Percentiles rank a stretch among this genome's conserved stretches.
Conservation (phyloP, 2,113 vertebrate species). For the Brienomyrus brachyistius region DNA sequence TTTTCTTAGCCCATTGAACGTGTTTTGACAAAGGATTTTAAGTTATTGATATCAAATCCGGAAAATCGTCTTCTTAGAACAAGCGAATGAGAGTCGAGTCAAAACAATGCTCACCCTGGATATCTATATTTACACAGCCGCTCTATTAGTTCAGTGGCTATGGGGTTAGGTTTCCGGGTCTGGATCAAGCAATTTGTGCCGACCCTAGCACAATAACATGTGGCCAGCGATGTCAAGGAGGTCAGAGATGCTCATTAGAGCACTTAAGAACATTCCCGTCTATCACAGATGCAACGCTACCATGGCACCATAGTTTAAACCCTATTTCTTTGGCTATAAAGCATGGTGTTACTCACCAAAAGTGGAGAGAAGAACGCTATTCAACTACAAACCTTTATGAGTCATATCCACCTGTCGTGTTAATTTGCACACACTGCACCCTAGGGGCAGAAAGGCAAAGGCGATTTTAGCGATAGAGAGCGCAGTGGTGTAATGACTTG, state of each 20-base stretch:
- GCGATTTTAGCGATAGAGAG: neutral
- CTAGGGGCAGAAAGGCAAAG: conserved; percentile 11
- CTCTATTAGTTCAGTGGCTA: conserved; percentile 45
- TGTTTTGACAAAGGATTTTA: neutral
- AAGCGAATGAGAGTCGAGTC: neutral
- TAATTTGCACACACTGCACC: conserved; percentile 21
- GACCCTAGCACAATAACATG: conserved; percentile 39
- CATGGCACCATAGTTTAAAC: neutral
- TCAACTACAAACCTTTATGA: neutral
- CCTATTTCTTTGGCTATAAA: neutral
- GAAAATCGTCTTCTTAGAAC: neutral
- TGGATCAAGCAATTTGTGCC: conserved; percentile 32
- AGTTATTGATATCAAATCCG: neutral
- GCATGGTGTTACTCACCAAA: neutral
- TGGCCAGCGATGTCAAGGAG: conserved; percentile 31
- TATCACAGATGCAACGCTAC: neutral
- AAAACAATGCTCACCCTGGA: neutral
- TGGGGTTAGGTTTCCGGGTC: conserved; percentile 36
- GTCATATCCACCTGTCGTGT: conserved; percentile 1
- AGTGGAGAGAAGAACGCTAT: neutral
- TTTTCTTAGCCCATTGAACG: neutral
- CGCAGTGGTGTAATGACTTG: neutral
- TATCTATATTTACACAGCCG: conserved; percentile 30
- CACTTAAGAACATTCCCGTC: conserved; percentile 18
- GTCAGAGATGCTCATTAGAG: conserved; percentile 41